Conservation (phyloP, 2,888 invertebrate species). For the Anoncus sp. region DNA sequence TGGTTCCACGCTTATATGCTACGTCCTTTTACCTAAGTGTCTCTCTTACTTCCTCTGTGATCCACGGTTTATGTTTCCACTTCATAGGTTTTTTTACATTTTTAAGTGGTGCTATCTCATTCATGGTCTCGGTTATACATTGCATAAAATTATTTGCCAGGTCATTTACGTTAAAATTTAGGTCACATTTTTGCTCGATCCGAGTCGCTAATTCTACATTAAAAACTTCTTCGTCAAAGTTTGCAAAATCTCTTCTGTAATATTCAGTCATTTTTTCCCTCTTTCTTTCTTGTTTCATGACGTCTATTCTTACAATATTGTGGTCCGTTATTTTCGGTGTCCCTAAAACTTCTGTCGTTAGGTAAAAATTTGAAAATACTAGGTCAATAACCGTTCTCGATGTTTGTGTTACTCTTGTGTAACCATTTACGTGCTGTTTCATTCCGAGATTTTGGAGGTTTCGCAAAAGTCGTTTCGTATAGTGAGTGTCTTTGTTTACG, state of each 20-base stretch:
- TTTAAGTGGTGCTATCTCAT: too few relatives aligned
- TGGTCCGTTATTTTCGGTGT: constrained; percentile 55
- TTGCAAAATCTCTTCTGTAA: constrained; percentile 42
- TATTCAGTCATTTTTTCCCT: too few relatives aligned
- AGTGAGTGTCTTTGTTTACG: constrained; percentile 18
- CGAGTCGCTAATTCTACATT: not conserved
- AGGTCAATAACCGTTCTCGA: constrained; percentile 50
- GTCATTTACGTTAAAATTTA: too few relatives aligned
- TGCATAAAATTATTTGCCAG: not conserved
- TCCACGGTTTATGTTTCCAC: constrained; percentile 39
- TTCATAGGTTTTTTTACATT: not conserved
- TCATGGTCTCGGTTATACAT: not conserved
- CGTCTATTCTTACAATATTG: constrained; percentile 20
- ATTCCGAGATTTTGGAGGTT: constrained; percentile 32
- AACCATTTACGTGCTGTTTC: constrained; percentile 37
- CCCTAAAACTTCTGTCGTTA: constrained; percentile 23
- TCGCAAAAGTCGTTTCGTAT: constrained; percentile 13
- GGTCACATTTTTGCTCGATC: too few relatives aligned
- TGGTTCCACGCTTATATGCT: constrained; percentile 21
- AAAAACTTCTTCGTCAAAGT: constrained; percentile 26
- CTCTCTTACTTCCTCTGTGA: constrained; percentile 10
- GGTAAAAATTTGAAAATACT: constrained; percentile 43
- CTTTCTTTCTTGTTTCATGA: too few relatives aligned
- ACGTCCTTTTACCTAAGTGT: not conserved
- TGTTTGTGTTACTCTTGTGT: constrained; percentile 27